A percentile compares a stretch with the other conserved stretches of the same genome.
These are phyloP conservation scores for Xylocampa areola DNA, from an alignment of 2,888 invertebrate species.

Conservation along the genomic window DNA sequence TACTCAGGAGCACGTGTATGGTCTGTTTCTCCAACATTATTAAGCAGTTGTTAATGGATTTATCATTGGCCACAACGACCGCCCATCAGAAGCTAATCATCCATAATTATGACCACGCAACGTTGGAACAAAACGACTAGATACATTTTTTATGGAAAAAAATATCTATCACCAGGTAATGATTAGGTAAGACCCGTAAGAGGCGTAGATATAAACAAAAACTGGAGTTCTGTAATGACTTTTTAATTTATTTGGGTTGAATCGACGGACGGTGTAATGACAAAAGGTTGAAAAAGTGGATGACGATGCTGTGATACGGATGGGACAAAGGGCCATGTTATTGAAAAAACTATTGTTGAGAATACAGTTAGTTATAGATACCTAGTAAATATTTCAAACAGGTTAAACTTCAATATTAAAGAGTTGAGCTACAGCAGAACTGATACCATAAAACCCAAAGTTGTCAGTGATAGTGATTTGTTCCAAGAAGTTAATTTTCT, in stretches of 20 bases:
- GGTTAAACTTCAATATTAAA: too few species aligned
- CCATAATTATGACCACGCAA: conserved; percentile 54
- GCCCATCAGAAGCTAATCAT: conserved; percentile 50
- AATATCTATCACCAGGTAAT: conserved; percentile 50
- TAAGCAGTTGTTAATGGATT: conserved; percentile 49
- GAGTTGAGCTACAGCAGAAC: too few species aligned
- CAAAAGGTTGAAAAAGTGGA: conserved; percentile 63
- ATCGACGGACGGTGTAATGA: conserved; percentile 67
- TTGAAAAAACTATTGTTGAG: conserved; percentile 31
- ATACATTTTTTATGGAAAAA: conserved; percentile 23
- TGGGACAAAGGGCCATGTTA: conserved; percentile 27
- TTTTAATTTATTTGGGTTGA: conserved; percentile 83
- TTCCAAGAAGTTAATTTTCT: too few species aligned
- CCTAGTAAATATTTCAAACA: not conserved
- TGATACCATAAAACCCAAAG: too few species aligned
- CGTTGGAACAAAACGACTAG: conserved; percentile 41
- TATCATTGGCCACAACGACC: conserved; percentile 50
- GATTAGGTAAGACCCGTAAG: too few species aligned
- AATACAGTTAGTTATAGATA: conserved; percentile 10
- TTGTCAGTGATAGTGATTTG: too few species aligned
- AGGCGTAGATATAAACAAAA: conserved; percentile 63
- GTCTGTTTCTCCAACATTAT: conserved; percentile 19
- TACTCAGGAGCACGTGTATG: not conserved
- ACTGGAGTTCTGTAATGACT: conserved; percentile 71
- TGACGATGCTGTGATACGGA: conserved; percentile 67